Percentiles rank a stretch among this genome's conserved stretches.
Evolutionary conservation across 2,888 invertebrate genomes (phyloP).

Genomic region (Athalia cordata): DNA sequence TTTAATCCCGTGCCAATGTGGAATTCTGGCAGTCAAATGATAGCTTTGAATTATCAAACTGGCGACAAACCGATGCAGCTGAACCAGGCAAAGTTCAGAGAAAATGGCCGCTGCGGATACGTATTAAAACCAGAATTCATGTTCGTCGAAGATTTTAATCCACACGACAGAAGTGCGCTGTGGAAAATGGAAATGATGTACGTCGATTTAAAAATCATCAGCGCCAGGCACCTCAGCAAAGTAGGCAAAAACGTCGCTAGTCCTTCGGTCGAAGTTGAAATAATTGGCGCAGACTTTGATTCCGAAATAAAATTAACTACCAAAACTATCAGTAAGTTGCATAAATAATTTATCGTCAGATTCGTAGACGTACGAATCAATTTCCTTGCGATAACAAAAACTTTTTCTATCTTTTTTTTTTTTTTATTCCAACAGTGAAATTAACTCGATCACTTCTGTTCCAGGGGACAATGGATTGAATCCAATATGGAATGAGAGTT

Average conservation of each 20-base stretch:
- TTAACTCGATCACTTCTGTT: slow-evolving; percentile 54
- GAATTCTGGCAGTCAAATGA: slow-evolving; percentile 98
- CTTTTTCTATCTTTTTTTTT: slow-evolving; percentile 36
- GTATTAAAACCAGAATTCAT: slow-evolving; percentile 93
- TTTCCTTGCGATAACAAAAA: slow-evolving; percentile 9
- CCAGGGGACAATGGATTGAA: slow-evolving; percentile 94
- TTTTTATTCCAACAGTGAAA: neutral
- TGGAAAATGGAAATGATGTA: slow-evolving; percentile 78
- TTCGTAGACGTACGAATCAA: no score
- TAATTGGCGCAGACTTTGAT: slow-evolving; percentile 93
- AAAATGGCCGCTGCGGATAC: slow-evolving; percentile 96
- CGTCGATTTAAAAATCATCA: slow-evolving; percentile 86
- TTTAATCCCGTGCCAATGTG: slow-evolving; percentile 96
- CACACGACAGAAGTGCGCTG: slow-evolving; percentile 81
- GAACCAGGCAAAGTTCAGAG: slow-evolving; percentile 93
- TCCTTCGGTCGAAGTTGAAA: slow-evolving; percentile 94
- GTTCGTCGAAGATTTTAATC: slow-evolving; percentile 87
- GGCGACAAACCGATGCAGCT: slow-evolving; percentile 96
- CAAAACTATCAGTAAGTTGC: slow-evolving; percentile 84
- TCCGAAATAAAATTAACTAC: slow-evolving; percentile 89
- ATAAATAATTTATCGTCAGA: slow-evolving; percentile 19
- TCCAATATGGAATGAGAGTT: slow-evolving; percentile 92
- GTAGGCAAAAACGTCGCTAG: slow-evolving; percentile 89
- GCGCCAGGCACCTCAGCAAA: slow-evolving; percentile 91
- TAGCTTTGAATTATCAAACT: slow-evolving; percentile 98